Base-by-base conservation (phyloP, 2,113 vertebrate species). In the Diphyllodes magnificus region DNA sequence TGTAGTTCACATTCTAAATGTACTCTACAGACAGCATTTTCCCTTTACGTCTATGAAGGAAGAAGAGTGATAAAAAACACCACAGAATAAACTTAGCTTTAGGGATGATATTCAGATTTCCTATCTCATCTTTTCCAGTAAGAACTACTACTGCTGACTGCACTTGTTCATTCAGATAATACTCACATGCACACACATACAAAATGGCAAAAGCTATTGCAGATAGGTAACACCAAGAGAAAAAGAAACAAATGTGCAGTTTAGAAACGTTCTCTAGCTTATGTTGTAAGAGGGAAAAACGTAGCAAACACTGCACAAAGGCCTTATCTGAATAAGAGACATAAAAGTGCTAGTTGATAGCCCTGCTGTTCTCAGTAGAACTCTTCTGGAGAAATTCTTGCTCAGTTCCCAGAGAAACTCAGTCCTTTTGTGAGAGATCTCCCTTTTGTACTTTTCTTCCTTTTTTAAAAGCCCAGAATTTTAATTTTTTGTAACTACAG, bases 401-500 rank as follows among this genome's bases (percentile, higher is more conserved):
- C 47, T 78, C 33, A 64, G 56, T 88, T 95, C 72, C 17, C 51
- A 82, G 24, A 84, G 56, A 96, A 86, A 95, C 51, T 13, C 44
- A 81, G 88, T 50, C 64, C 44, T 88, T 90, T 77, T 51, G 33
- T 39, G 8, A 69, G 13, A 49, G 22, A 84, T 21, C 57, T 86
- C 44, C 12, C 18, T 94, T 80, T 92, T 28, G 23, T 83, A 79
- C 23, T 64, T 53, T 54, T 11, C 42, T 61, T 68, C 86, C 50
- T 71, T 80, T 93, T 90, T 68, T 37, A 88, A 88, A 95, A 71
- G 37, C 19, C 31, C 17, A 57, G 60, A 79, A 68, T 22, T 63
- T 86, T 57, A 39, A 25, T 73, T 71, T 85, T 93, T 95, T 92
- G 76, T 27, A 95, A 82, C 60, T 61, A 95, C 92, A 97, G 85